Conservation (phyloP, 2,888 invertebrate genomes). For the Netelia virgata region DNA sequence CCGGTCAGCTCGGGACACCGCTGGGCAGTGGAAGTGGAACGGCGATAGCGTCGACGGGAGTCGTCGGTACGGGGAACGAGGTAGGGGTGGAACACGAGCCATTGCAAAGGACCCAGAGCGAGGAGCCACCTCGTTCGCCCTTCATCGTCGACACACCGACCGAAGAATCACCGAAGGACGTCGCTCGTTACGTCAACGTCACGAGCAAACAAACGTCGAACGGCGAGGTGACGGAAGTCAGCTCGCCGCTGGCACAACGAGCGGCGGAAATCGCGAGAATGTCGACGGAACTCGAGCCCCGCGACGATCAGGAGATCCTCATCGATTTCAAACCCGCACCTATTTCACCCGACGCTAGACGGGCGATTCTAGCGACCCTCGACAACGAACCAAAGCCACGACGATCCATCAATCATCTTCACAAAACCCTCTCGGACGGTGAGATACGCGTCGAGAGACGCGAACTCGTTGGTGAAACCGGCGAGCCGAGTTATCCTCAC, state of each 20-base stretch:
- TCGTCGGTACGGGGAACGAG: constrained; percentile 70
- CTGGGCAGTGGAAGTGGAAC: constrained; percentile 76
- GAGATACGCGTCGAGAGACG: constrained; percentile 88
- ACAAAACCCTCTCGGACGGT: constrained; percentile 93
- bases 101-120: constrained; percentile 93
- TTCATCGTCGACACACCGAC: constrained; percentile 88
- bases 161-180: constrained; percentile 71
- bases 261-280: constrained; percentile 35
- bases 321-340: constrained; percentile 94
- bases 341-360: constrained; percentile 88
- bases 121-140: constrained; percentile 93
- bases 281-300: constrained; percentile 38
- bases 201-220: constrained; percentile 75
- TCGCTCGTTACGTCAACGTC: constrained; percentile 33
- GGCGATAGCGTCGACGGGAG: constrained; percentile 43
- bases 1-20: constrained; percentile 85
- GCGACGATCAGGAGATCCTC: constrained; percentile 92
- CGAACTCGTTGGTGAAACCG: constrained; percentile 83
- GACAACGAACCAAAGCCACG: constrained; percentile 80
- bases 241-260: constrained; percentile 11
- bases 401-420: constrained; percentile 86
- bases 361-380: constrained; percentile 74
- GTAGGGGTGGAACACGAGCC: constrained; percentile 89
- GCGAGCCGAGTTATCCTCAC: constrained; percentile 84
- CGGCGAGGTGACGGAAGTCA: constrained; percentile 73